Evolutionary conservation across 2,797 vertebrate species (phyloP), one percentile per base, ranked within the genome.

Genomic region (Rhadinocentrus ornatus): DNA sequence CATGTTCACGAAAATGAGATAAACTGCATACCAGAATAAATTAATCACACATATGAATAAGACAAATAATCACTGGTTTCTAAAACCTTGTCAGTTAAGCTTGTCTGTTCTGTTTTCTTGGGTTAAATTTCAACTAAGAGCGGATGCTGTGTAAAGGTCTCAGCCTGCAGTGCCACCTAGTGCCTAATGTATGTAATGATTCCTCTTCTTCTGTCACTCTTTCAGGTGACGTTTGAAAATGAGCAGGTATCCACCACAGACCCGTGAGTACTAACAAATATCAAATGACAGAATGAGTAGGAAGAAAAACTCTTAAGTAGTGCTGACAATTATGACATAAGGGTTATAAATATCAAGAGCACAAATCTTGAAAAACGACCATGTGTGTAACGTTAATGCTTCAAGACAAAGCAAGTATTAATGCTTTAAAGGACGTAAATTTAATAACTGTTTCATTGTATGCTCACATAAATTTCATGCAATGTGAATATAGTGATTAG

Each of bases 181-280:
- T 89, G 91, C 74, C 27, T 56, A 6, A 64, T 58, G 12, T 12
- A 12, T 66, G 26, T 62, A 20, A 68, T 60, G 0, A 12, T 65
- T 65, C 13, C 54, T 39, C 1, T 78, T 72, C 4, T 69, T 75
- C 37, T 80, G 60, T 78, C 35, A 26, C 53, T n/a, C n/a, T 62
- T 22, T 6, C 68, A 88, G 86, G 77, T 69, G 41, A 86, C 72
- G 50, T 57, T 48, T 57, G 71, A 84, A 86, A 81, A 87, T 90
- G 89, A 88, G 82, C 66, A 35, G 1, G 13, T 86, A 64, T 64
- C 1, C 15, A 54, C 15, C 6, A 50, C 58, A 62, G 62, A 27
- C 32, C 1, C 4, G 86, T 90, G 81, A 90, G 89, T 89, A 78
- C 31, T 57, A 1, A 54, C 4, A 50, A 60, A 52, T 39, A 24